Evolutionary conservation across 92 coral and sea anemone species (phyloP).

Genomic region (Actinernus sp.): DNA sequence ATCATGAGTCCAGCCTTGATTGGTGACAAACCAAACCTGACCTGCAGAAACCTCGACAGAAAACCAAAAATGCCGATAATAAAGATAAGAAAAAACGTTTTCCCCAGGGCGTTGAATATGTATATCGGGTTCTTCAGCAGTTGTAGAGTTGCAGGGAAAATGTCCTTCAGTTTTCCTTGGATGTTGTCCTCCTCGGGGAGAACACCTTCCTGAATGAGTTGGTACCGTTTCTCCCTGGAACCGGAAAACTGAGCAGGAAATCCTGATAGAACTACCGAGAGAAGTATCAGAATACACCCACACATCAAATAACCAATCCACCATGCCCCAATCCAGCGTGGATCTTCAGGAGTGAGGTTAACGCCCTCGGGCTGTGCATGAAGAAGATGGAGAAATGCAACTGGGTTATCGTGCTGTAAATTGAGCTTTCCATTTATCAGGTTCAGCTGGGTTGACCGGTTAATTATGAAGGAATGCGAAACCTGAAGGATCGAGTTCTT

Average conservation of each 20-base stretch:
- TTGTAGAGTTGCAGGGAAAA: slow-evolving; percentile 70
- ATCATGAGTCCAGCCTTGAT: too few species aligned
- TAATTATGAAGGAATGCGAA: too few species aligned
- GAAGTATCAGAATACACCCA: slow-evolving; percentile 19
- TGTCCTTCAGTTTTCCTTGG: slow-evolving; percentile 39
- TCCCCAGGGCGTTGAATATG: slow-evolving; percentile 79
- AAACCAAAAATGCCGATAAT: too few species aligned
- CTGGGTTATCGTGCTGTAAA: too few species aligned
- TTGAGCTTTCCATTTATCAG: too few species aligned
- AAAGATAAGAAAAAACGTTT: too few species aligned
- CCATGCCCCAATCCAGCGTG: slow-evolving; percentile 88
- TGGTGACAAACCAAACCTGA: too few species aligned
- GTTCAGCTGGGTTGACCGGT: too few species aligned
- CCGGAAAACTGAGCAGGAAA: slow-evolving; percentile 84
- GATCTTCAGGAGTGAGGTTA: slow-evolving; percentile 34
- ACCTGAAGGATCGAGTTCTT: too few species aligned
- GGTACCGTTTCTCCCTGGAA: slow-evolving; percentile 63
- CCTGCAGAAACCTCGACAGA: too few species aligned
- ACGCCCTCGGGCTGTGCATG: slow-evolving; percentile 65
- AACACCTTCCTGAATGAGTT: slow-evolving; percentile 71
- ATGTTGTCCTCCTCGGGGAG: slow-evolving; percentile 61
- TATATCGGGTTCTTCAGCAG: slow-evolving; percentile 75
- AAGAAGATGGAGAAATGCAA: too few species aligned
- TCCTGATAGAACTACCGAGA: slow-evolving; percentile 52
- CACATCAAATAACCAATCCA: slow-evolving; percentile 64